Conservation (phyloP, 2,797 vertebrate genomes). For the Hoplostethus atlanticus region DNA sequence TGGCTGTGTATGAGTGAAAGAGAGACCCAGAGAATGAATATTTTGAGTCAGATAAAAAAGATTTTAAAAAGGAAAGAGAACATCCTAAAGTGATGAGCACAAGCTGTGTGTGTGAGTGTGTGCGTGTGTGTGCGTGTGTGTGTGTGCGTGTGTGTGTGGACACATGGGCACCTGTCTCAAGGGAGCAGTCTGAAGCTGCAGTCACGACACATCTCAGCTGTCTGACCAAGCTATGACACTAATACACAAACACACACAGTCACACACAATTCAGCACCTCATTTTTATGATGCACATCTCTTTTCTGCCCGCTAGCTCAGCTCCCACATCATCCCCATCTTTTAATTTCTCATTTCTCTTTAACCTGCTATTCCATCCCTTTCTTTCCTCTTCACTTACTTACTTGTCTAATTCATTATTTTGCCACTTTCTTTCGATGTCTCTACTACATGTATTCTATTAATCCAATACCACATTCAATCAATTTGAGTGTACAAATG, state of each 20-base stretch:
- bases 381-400: background rate
- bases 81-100: constrained; percentile 30
- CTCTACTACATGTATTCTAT: too few species aligned
- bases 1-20: constrained; percentile 28
- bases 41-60: constrained; percentile 17
- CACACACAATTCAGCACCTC: background rate
- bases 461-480: background rate
- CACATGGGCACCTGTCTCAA: constrained; percentile 1
- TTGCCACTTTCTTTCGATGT: too few species aligned
- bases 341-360: too few species aligned
- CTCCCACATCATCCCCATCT: constrained; percentile 8
- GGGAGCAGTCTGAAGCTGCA: constrained; percentile 52
- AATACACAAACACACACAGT: constrained; percentile 5
- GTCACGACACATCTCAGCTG: constrained; percentile 66
- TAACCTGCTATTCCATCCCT: background rate
- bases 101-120: constrained; percentile 29
- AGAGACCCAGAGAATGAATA: constrained; percentile 6
- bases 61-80: constrained; percentile 35
- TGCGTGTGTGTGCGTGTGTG: constrained; percentile 4
- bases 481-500: too few species aligned
- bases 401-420: background rate
- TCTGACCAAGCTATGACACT: constrained; percentile 26
- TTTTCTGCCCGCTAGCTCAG: constrained; percentile 1
- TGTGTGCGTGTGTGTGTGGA: constrained; percentile 23
- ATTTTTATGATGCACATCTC: background rate